Conservation (phyloP, 2,888 invertebrate genomes). For the Cheilosia pagana region DNA sequence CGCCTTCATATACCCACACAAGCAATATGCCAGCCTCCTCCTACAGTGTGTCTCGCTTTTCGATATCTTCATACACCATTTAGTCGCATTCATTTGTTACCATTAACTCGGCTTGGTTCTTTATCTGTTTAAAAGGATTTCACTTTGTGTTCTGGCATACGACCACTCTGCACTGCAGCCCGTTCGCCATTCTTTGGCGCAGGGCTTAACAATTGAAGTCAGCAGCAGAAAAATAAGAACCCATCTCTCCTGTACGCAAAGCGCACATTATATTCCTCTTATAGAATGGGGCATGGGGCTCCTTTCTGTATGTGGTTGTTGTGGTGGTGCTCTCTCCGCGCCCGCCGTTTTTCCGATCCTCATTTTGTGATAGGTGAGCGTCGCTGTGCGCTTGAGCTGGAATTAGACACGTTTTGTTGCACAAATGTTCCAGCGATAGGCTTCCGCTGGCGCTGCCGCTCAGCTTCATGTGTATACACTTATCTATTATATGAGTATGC, state of each 20-base stretch:
- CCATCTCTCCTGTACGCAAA: slow-evolving; percentile 35
- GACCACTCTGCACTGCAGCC: slow-evolving; percentile 12
- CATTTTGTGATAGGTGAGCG: slow-evolving; percentile 53
- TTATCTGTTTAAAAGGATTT: slow-evolving; percentile 75
- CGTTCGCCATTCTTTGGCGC: slow-evolving; percentile 48
- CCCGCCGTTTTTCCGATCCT: slow-evolving; percentile 44
- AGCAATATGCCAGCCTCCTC: slow-evolving; percentile 82
- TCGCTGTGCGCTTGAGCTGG: slow-evolving; percentile 44
- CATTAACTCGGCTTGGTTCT: slow-evolving; percentile 81
- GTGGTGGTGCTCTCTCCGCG: background rate
- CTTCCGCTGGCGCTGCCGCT: slow-evolving; percentile 57
- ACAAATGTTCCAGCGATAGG: slow-evolving; percentile 71
- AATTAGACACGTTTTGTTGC: slow-evolving; percentile 74
- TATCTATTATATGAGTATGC: slow-evolving; percentile 61
- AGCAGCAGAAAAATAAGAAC: slow-evolving; percentile 16
- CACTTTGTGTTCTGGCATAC: slow-evolving; percentile 68
- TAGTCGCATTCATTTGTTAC: slow-evolving; percentile 84
- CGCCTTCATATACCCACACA: slow-evolving; percentile 39
- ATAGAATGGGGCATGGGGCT: slow-evolving; percentile 38
- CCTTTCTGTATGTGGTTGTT: slow-evolving; percentile 2
- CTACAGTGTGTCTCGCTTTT: slow-evolving; percentile 82
- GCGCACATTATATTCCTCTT: slow-evolving; percentile 44
- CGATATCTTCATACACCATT: slow-evolving; percentile 83
- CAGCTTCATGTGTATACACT: slow-evolving; percentile 29
- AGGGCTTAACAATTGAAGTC: slow-evolving; percentile 64